Percentiles rank a stretch among this genome's conserved stretches.
Evolutionary conservation across 64 coral and sea anemone genomes (phyloP).

Genomic region (Stichodactyla helianthus): DNA sequence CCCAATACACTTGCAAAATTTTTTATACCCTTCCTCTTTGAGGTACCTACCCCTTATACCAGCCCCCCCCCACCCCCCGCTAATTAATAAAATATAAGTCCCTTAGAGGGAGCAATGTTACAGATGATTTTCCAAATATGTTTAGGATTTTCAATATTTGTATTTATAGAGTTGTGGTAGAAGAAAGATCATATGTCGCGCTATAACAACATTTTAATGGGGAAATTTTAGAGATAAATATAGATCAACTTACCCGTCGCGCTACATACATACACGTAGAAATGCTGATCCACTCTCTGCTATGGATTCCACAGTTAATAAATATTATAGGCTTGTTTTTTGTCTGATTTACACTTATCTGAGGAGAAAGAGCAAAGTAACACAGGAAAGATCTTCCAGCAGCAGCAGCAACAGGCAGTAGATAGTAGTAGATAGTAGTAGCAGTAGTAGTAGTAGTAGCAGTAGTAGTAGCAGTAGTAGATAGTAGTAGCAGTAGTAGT

Average conservation of each 20-base stretch:
- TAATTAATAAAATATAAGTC: no score
- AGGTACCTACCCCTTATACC: no score
- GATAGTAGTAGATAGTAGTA: no score
- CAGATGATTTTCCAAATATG: no score
- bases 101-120: no score
- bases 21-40: no score
- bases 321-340: slow-evolving; percentile 70
- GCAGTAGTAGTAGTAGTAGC: background rate
- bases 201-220: no score
- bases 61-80: no score
- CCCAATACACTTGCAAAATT: no score
- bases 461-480: background rate
- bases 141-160: background rate
- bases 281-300: slow-evolving; percentile 68
- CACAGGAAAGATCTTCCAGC: no score
- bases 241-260: slow-evolving; percentile 35
- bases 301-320: slow-evolving; percentile 77
- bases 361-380: background rate
- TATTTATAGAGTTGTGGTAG: background rate
- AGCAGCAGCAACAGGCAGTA: no score
- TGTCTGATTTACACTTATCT: slow-evolving; percentile 35
- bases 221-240: no score
- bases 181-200: background rate
- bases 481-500: background rate
- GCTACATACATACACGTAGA: slow-evolving; percentile 67